A percentile compares a stretch with the other conserved stretches of the same genome.
phyloP scores from a whole-genome alignment of 1,140 invertebrate genomes.

The Hylaeus volcanicus region DNA sequence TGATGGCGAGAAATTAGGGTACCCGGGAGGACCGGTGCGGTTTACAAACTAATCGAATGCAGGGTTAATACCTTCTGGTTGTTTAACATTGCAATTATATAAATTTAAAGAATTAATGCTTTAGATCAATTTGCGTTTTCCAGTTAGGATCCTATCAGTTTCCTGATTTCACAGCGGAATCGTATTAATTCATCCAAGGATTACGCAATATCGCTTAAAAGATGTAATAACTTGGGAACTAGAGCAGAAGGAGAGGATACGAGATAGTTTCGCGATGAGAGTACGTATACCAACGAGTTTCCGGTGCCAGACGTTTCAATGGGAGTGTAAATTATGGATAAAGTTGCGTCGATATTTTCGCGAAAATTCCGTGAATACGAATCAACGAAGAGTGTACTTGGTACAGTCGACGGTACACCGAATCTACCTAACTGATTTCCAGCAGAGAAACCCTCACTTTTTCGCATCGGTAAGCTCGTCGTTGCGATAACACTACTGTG shows the following conservation, averaged over 20 bases:
- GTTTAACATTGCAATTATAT: no score
- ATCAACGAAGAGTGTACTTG: not conserved
- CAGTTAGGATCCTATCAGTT: no score
- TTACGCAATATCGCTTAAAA: not conserved
- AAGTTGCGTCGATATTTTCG: not conserved
- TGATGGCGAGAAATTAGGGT: no score
- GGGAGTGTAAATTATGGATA: not conserved
- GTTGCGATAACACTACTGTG: not conserved
- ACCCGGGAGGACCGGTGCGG: no score
- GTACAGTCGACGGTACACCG: not conserved
- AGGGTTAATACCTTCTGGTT: no score
- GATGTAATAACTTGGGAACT: not conserved
- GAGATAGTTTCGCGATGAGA: no score
- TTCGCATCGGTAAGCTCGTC: not conserved
- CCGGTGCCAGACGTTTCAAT: no score
- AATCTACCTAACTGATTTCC: not conserved
- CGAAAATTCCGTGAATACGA: not conserved
- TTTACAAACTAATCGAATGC: no score
- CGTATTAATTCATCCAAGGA: not conserved
- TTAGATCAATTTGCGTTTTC: no score
- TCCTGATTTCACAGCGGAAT: not conserved
- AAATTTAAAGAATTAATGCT: no score
- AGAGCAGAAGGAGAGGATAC: no score
- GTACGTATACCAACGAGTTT: no score
- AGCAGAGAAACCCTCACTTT: not conserved